phyloP scores from a whole-genome alignment of 2,113 vertebrate species.

The Suncus etruscus region DNA sequence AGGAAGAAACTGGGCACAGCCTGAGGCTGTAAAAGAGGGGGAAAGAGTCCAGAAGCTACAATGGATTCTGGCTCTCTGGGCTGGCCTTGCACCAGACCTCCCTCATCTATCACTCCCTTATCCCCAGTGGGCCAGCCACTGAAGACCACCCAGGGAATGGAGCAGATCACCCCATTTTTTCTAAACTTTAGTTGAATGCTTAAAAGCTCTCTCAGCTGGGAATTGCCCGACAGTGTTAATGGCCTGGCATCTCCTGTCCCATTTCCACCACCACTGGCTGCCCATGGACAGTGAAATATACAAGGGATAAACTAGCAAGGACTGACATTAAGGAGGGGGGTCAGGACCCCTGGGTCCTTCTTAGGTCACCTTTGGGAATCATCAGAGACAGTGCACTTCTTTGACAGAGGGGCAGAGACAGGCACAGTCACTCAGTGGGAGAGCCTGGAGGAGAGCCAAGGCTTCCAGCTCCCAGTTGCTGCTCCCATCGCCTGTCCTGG shows the following conservation, averaged over 20 bases:
- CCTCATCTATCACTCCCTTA: background rate
- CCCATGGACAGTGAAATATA: background rate
- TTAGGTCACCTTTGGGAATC: background rate
- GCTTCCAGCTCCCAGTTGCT: background rate
- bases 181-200: slow-evolving; percentile 26
- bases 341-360: background rate
- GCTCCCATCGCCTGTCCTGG: background rate
- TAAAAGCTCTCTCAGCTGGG: background rate
- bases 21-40: background rate
- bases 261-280: background rate
- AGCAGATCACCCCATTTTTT: background rate
- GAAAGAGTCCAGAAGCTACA: no score
- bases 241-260: background rate
- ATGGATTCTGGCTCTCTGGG: no score
- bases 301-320: background rate
- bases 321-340: background rate
- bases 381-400: background rate
- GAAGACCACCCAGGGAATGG: background rate
- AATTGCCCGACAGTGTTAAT: background rate
- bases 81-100: rapidly evolving
- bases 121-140: background rate
- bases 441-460: background rate
- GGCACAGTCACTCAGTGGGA: no score
- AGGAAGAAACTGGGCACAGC: rapidly evolving
- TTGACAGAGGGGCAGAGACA: background rate